phyloP scores from a whole-genome alignment of 2,888 invertebrate genomes.

The Drosophila atroscutellata region DNA sequence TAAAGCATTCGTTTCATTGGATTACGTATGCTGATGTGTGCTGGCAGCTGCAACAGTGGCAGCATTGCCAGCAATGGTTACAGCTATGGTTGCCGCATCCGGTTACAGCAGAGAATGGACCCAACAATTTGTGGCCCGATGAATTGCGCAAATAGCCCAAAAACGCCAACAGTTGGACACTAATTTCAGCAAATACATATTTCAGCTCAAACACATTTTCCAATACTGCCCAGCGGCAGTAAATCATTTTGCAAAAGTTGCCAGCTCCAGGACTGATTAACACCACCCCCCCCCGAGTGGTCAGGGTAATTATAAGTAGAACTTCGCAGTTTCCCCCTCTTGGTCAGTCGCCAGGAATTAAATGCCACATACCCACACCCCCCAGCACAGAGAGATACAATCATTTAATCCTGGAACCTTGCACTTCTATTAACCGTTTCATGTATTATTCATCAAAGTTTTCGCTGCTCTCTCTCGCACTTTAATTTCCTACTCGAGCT shows the following conservation, averaged over 20 bases:
- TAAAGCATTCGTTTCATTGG: constrained; percentile 81
- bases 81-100: constrained; percentile 47
- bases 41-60: not conserved
- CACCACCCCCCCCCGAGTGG: constrained; percentile 32
- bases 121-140: constrained; percentile 70
- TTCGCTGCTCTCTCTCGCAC: constrained; percentile 13
- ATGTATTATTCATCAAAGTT: constrained; percentile 72
- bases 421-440: constrained; percentile 61
- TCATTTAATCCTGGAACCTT: constrained; percentile 68
- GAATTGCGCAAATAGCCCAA: constrained; percentile 69
- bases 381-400: constrained; percentile 51
- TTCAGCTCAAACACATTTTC: constrained; percentile 16
- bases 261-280: constrained; percentile 41
- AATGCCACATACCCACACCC: constrained; percentile 29
- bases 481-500: constrained; percentile 34
- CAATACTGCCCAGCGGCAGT: constrained; percentile 32
- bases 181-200: constrained; percentile 57
- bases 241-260: constrained; percentile 55
- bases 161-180: constrained; percentile 30
- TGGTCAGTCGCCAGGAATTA: constrained; percentile 46
- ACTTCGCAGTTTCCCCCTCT: not conserved
- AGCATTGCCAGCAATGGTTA: not conserved
- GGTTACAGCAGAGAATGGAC: constrained; percentile 59
- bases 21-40: constrained; percentile 75
- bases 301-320: constrained; percentile 60